Percentiles rank a stretch among this genome's conserved stretches.
phyloP scores from a whole-genome alignment of 2,888 invertebrate genomes.

The Cylindroiulus punctatus region DNA sequence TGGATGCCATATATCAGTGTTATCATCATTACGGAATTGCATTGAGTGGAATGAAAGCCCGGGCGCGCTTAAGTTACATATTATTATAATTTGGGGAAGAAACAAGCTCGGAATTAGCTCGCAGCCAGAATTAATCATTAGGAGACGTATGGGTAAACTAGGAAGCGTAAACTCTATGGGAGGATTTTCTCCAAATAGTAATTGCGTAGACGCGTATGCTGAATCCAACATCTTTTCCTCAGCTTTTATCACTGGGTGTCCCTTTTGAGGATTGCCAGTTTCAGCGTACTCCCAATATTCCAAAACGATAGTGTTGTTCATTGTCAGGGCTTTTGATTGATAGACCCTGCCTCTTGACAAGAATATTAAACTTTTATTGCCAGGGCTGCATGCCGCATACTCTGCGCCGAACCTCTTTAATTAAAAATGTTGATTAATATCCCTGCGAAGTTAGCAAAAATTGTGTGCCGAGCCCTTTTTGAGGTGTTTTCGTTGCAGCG shows the following conservation, averaged over 20 bases:
- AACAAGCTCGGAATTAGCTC: slow-evolving; percentile 44
- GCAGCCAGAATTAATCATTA: slow-evolving; percentile 47
- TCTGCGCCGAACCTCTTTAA: not conserved
- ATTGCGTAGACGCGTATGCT: slow-evolving; percentile 14
- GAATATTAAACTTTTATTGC: slow-evolving; percentile 45
- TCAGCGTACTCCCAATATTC: slow-evolving; percentile 13
- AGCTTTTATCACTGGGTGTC: slow-evolving; percentile 27
- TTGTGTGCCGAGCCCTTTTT: not conserved
- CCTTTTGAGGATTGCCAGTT: slow-evolving; percentile 39
- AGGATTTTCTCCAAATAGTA: not conserved
- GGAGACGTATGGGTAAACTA: slow-evolving; percentile 19
- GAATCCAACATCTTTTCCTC: slow-evolving; percentile 14
- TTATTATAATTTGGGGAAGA: slow-evolving; percentile 45
- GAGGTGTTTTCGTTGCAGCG: not conserved
- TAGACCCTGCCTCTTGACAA: slow-evolving; percentile 45
- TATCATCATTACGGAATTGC: slow-evolving; percentile 47
- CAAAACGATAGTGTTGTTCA: slow-evolving; percentile 22
- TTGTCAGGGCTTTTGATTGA: slow-evolving; percentile 22
- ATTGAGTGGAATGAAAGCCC: slow-evolving; percentile 34
- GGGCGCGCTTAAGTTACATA: slow-evolving; percentile 43
- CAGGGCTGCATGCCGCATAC: not conserved
- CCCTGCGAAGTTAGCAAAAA: slow-evolving; percentile 14
- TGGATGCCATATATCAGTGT: slow-evolving; percentile 45
- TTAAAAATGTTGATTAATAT: slow-evolving; percentile 45
- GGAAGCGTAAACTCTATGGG: slow-evolving; percentile 1